Evolutionary conservation across 2,888 invertebrate genomes (phyloP), one percentile per base, ranked within the genome.

Genomic region (Lasius fuliginosus): DNA sequence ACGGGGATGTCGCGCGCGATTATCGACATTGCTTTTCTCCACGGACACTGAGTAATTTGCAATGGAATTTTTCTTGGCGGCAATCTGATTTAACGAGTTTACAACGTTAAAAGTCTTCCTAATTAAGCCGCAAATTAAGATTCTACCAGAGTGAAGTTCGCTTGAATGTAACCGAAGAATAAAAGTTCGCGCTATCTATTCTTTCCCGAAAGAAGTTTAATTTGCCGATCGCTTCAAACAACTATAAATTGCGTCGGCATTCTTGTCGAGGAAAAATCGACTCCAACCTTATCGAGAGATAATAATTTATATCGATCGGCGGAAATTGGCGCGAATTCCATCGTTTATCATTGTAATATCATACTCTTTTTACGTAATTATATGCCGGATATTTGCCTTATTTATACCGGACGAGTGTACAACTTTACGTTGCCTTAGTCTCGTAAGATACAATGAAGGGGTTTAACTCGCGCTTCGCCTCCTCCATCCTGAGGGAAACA

Each of bases 51-150:
- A 42, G 46, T 46, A 73, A 79, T 60, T 79, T 46, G 18, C 3
- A 49, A 12, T 33, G 56, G 42, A 79, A 73, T 73, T 60, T 60
- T 8, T 36, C 73, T 12, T 5, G 8, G 27, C 42, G 46, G 33
- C 33, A 18, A 79, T 79, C 30, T 33, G 42, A 42, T 79, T 67
- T 46, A 42, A 58, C 56, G 40, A 77, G 77, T 71, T 71, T 46
- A 46, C 33, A 33, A 42, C 77, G 71, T 60, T 42, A 60, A 71
- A 58, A 79, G 18, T 60, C 79, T 73, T 53, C 36, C 46, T 60
- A 60, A 81, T 73, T 81, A 73, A 73, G 60, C 58, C 79, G 73
- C 73, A 46, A 81, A 73, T 60, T 46, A 73, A 81, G 73, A 81
- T 81, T 73, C 79, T 60, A 27, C 58, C 3, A 8, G 15, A 33